phyloP scores from a whole-genome alignment of 2,888 invertebrate genomes.

The Magallana nippona region DNA sequence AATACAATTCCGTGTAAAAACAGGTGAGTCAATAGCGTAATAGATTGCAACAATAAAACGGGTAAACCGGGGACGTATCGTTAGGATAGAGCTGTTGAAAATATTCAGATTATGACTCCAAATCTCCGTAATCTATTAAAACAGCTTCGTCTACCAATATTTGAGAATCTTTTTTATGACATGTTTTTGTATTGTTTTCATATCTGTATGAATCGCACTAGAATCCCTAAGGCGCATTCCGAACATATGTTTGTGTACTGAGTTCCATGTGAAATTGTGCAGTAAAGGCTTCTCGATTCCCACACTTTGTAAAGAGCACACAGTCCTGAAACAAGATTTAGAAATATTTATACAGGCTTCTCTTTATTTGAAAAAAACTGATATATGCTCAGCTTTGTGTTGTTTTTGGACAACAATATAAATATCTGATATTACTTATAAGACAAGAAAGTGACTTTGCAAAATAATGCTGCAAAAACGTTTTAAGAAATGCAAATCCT shows the following conservation, averaged over 20 bases:
- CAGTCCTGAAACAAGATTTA: neutral
- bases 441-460: too few species aligned
- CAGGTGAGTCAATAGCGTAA: constrained; percentile 23
- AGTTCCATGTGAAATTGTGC: constrained; percentile 28
- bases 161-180: constrained; percentile 28
- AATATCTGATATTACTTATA: too few species aligned
- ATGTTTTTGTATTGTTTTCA: constrained; percentile 30
- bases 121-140: constrained; percentile 31
- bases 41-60: constrained; percentile 26
- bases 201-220: constrained; percentile 11
- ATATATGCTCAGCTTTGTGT: neutral
- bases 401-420: too few species aligned
- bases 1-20: constrained; percentile 14
- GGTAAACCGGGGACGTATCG: neutral
- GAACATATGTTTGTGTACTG: constrained; percentile 25
- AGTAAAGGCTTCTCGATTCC: constrained; percentile 22
- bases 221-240: constrained; percentile 21
- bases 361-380: neutral
- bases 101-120: constrained; percentile 31
- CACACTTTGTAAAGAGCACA: constrained; percentile 7
- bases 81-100: constrained; percentile 12
- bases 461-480: too few species aligned
- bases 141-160: constrained; percentile 24
- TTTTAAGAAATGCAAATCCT: too few species aligned
- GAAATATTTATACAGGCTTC: constrained; percentile 14